Percentiles rank a stretch among this genome's conserved stretches.
Evolutionary conservation across 2,797 vertebrate species (phyloP).

Genomic region (Spea hammondii): DNA sequence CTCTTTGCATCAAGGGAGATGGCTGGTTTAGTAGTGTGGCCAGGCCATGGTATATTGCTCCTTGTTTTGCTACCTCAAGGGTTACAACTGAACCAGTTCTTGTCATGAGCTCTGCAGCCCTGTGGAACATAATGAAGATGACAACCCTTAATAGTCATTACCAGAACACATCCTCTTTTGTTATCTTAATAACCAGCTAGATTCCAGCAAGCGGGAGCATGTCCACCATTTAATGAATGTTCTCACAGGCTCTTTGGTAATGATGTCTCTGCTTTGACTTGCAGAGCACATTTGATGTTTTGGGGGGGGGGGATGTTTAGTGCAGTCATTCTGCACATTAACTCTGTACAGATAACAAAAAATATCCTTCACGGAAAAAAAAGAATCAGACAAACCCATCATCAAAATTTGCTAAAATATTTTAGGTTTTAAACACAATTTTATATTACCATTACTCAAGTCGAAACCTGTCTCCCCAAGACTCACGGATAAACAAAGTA

Average conservation of each 20-base stretch:
- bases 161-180: not conserved
- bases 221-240: no score
- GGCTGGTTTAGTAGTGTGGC: slow-evolving; percentile 96
- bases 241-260: not conserved
- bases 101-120: slow-evolving; percentile 97
- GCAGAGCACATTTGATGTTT: not conserved
- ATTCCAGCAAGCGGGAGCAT: not conserved
- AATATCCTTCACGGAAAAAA: no score
- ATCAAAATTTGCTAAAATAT: no score
- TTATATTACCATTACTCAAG: no score
- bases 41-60: slow-evolving; percentile 95
- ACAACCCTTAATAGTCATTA: not conserved
- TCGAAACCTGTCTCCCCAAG: no score
- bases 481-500: no score
- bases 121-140: slow-evolving; percentile 59
- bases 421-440: no score
- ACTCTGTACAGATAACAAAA: no score
- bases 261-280: not conserved
- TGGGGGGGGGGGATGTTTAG: not conserved
- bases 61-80: slow-evolving; percentile 96
- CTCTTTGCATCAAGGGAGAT: slow-evolving; percentile 93
- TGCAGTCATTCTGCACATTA: no score
- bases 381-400: no score
- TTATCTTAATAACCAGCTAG: not conserved
- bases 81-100: slow-evolving; percentile 96